Percentiles rank a stretch among this genome's conserved stretches.
Evolutionary conservation across 2,888 invertebrate genomes (phyloP).

Genomic region (Mythimna impura): DNA sequence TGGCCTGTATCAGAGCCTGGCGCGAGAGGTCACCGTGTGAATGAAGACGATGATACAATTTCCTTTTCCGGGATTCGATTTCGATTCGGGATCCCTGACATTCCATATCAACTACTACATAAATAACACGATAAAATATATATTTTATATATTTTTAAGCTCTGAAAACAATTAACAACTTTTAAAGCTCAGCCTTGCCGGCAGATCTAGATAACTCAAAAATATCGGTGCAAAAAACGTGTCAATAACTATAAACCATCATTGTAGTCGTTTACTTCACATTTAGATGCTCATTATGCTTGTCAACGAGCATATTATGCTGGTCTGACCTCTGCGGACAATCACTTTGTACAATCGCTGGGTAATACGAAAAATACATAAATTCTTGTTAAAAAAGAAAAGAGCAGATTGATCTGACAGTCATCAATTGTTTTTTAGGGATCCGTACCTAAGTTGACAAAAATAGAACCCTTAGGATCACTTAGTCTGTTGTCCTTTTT

Average conservation of each 20-base stretch:
- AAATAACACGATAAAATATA: neutral
- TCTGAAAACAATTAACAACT: neutral
- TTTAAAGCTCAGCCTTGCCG: slow-evolving; percentile 14
- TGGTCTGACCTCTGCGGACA: slow-evolving; percentile 49
- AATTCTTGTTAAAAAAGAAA: slow-evolving; percentile 57
- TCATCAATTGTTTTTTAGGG: too few species aligned
- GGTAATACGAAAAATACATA: slow-evolving; percentile 46
- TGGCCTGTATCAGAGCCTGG: too few species aligned
- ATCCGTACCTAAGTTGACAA: too few species aligned
- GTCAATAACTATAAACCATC: slow-evolving; percentile 44
- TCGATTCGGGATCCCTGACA: too few species aligned
- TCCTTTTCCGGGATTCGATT: too few species aligned
- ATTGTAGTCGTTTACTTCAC: slow-evolving; percentile 24
- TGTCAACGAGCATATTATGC: slow-evolving; percentile 54
- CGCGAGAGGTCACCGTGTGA: too few species aligned
- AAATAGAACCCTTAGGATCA: too few species aligned
- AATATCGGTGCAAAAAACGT: slow-evolving; percentile 47
- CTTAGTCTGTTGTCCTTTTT: too few species aligned
- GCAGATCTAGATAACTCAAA: slow-evolving; percentile 56
- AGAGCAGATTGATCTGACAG: slow-evolving; percentile 23
- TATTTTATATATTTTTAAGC: neutral
- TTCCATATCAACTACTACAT: neutral
- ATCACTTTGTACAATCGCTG: slow-evolving; percentile 47
- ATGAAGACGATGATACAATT: too few species aligned
- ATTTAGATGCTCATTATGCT: slow-evolving; percentile 58